phyloP scores from a whole-genome alignment of 2,113 vertebrate genomes.

The Lagopus leucura region DNA sequence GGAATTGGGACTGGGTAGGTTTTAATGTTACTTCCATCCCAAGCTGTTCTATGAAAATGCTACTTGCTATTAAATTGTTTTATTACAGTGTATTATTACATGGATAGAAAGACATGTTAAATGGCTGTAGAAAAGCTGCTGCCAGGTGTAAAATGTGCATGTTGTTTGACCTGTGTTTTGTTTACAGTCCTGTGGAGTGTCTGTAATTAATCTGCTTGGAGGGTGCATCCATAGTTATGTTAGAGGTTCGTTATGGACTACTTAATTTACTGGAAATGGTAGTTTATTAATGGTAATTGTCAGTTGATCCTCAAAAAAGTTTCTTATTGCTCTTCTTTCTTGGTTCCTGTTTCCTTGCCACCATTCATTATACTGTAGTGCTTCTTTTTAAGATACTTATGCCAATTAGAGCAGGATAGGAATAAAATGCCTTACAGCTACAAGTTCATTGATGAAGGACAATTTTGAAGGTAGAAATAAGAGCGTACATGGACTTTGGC shows the following conservation, averaged over 20 bases:
- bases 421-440: not conserved
- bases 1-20: no score
- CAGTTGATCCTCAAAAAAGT: not conserved
- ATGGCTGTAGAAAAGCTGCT: not conserved
- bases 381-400: not conserved
- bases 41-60: not conserved
- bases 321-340: not conserved
- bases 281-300: not conserved
- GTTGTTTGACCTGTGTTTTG: not conserved
- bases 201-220: not conserved
- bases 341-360: not conserved
- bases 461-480: not conserved
- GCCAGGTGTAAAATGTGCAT: rapidly evolving
- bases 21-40: no score
- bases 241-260: not conserved
- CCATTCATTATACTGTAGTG: not conserved
- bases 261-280: not conserved
- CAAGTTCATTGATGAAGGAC: not conserved
- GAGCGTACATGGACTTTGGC: rapidly evolving
- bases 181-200: not conserved
- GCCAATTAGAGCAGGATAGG: not conserved
- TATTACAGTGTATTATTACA: not conserved
- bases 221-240: not conserved
- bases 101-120: not conserved
- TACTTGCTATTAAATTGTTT: not conserved